Evolutionary conservation across 2,888 invertebrate genomes (phyloP), one percentile per base, ranked within the genome.

Genomic region (Deilephila porcellus): DNA sequence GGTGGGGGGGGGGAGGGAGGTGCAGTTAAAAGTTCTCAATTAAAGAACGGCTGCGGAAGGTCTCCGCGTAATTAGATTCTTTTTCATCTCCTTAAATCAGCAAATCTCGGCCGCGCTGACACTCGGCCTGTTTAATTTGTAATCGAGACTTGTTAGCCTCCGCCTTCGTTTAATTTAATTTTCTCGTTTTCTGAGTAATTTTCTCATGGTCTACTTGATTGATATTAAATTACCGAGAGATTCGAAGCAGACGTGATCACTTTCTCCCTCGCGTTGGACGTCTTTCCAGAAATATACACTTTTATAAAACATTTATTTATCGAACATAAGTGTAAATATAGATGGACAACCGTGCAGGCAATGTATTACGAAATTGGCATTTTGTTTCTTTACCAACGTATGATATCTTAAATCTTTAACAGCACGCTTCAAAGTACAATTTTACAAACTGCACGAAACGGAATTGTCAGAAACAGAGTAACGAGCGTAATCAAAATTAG

Each of bases 91-190:
- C 91, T 91, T 93, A 92, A 93, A 91, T 91, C 93, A 90, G 91
- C 88, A 83, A 81, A 75, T 86, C 85, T 84, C 86, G 86, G 83
- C 87, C 84, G 86, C 90, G 84, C 86, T 90, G 92, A 92, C 91
- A 92, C 91, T 88, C 87, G 82, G 84, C 84, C 91, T 90, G 92
- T 92, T 93, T 94, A 93, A 94, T 94, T 94, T 94, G 94, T 93
- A 94, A 94, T 90, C 91, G 93, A 93, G 91, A 91, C 93, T 92
- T 92, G 91, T 93, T 94, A 92, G 90, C 90, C 88, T 88, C 88
- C 86, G 87, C 85, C 86, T 90, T 88, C 88, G 88, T 91, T 90
- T 91, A 91, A 92, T 92, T 91, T 88, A 77, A 90, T 93, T 92
- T 88, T 87, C 88, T 87, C 88, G 83, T 86, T 83, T 81, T 82